Conservation (phyloP, 2,888 invertebrate species). For the Tipula unca region DNA sequence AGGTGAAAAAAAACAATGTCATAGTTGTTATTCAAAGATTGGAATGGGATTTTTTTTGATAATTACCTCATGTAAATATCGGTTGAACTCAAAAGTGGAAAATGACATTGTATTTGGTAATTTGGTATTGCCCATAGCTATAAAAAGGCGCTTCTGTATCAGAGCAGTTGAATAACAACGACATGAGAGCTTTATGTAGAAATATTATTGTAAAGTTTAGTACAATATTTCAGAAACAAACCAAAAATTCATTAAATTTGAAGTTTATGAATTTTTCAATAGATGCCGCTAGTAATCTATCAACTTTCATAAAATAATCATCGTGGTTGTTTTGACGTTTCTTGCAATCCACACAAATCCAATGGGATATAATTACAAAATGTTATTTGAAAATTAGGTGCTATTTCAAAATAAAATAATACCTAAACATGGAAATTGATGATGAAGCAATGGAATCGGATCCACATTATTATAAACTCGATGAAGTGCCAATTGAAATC, state of each 20-base stretch:
- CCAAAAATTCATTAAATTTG: too few species aligned
- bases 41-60: too few species aligned
- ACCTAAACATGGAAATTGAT: not conserved
- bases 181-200: too few species aligned
- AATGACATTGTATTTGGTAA: too few species aligned
- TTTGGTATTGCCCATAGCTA: too few species aligned
- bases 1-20: not conserved
- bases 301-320: not conserved
- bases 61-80: too few species aligned
- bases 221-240: not conserved
- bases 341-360: not conserved
- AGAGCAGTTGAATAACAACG: too few species aligned
- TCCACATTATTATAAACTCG: not conserved
- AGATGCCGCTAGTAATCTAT: not conserved
- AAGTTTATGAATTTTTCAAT: too few species aligned
- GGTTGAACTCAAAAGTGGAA: too few species aligned
- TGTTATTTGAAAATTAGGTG: not conserved
- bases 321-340: not conserved
- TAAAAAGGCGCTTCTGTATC: too few species aligned
- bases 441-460: not conserved
- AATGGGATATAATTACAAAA: not conserved
- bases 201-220: not conserved
- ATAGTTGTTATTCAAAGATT: too few species aligned
- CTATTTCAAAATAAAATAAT: not conserved
- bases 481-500: conserved; percentile 22